Conservation (phyloP, 2,888 invertebrate species). For the Epistrophella euchroma region DNA sequence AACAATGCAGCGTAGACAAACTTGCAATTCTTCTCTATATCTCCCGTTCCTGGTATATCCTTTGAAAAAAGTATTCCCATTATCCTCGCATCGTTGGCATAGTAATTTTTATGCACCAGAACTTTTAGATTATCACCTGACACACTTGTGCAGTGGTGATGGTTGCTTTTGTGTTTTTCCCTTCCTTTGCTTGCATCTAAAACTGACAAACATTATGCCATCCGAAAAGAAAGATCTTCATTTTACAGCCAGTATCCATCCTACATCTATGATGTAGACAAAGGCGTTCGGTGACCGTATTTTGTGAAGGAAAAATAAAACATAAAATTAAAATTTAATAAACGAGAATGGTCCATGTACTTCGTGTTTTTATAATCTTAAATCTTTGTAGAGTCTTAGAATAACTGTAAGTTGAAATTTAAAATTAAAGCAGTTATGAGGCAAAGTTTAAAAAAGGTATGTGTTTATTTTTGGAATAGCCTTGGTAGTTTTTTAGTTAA, state of each 20-base stretch:
- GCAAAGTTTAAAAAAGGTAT: too few species aligned
- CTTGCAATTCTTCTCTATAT: conserved; percentile 9
- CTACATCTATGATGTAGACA: not conserved
- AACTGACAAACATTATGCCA: conserved; percentile 52
- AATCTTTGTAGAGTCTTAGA: too few species aligned
- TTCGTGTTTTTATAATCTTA: too few species aligned
- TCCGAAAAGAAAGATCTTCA: conserved; percentile 11
- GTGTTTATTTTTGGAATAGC: too few species aligned
- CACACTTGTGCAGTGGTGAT: conserved; percentile 60
- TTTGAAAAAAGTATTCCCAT: conserved; percentile 45
- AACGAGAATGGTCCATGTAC: not conserved
- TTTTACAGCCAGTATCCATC: not conserved
- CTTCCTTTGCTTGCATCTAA: conserved; percentile 39
- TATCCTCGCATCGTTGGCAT: conserved; percentile 55
- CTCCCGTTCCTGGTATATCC: not conserved
- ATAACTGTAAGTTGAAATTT: too few species aligned
- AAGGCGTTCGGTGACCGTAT: not conserved
- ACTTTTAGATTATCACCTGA: conserved; percentile 72
- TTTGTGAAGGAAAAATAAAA: not conserved
- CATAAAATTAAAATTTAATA: not conserved
- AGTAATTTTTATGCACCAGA: conserved; percentile 69
- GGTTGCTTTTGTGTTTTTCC: conserved; percentile 33
- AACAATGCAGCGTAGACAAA: conserved; percentile 21
- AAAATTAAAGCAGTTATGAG: too few species aligned
- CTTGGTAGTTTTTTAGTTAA: too few species aligned